Conservation (phyloP, 2,888 invertebrate species). For the Petrolisthes cinctipes region DNA sequence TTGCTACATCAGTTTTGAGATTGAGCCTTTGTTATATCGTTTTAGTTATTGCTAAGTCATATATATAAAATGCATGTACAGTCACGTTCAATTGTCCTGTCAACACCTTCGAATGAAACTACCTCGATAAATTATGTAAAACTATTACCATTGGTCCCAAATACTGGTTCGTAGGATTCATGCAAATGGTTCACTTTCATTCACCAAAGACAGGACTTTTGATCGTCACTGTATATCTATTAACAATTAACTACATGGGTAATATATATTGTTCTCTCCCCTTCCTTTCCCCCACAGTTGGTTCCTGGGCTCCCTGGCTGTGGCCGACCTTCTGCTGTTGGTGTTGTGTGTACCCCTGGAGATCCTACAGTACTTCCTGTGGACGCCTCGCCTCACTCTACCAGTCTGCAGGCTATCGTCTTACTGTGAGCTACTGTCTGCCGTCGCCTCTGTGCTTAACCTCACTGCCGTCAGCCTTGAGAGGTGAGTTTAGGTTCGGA, state of each 20-base stretch:
- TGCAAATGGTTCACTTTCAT: background rate
- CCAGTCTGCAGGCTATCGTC: constrained; percentile 70
- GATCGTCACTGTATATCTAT: background rate
- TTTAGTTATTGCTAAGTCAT: too few relatives aligned
- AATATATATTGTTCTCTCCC: too few relatives aligned
- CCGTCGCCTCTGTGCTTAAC: constrained; percentile 71
- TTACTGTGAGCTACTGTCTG: constrained; percentile 71
- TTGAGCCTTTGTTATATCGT: too few relatives aligned
- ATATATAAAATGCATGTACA: too few relatives aligned
- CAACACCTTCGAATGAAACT: too few relatives aligned
- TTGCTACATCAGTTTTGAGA: too few relatives aligned
- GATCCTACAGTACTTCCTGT: constrained; percentile 70
- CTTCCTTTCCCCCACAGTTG: constrained; percentile 11
- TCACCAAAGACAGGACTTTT: too few relatives aligned
- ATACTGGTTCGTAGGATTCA: too few relatives aligned
- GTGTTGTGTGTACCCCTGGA: constrained; percentile 71
- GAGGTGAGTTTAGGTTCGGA: constrained; percentile 68
- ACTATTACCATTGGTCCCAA: too few relatives aligned
- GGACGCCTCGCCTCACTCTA: constrained; percentile 55
- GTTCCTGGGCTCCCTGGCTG: constrained; percentile 68
- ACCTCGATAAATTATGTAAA: too few relatives aligned
- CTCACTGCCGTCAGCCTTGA: constrained; percentile 71
- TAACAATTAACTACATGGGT: background rate
- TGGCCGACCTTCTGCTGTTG: constrained; percentile 72
- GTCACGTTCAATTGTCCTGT: too few relatives aligned